A percentile compares a stretch with the other conserved stretches of the same genome.
Evolutionary conservation across 2,888 invertebrate genomes (phyloP).

Genomic region (Mechanitis messenoides): DNA sequence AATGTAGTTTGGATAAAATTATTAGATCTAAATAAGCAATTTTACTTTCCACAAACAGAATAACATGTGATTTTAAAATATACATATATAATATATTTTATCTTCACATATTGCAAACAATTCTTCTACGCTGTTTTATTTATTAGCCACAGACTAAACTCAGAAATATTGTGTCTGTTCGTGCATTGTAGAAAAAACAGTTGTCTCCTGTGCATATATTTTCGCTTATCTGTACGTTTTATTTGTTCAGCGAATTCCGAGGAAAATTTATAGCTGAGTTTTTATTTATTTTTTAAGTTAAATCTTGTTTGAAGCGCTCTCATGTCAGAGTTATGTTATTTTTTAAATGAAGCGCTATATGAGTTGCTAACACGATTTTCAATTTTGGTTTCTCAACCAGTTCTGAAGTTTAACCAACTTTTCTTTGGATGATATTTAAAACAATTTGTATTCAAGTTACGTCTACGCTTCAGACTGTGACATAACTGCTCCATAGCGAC

Average conservation of each 20-base stretch:
- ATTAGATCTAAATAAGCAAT: background rate
- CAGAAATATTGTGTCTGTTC: conserved; percentile 5
- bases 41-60: background rate
- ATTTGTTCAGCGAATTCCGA: conserved; percentile 24
- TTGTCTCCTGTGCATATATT: conserved; percentile 24
- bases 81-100: background rate
- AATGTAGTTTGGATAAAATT: background rate
- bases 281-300: conserved; percentile 25
- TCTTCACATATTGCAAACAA: background rate
- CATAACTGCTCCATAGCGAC: too few species aligned
- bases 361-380: conserved; percentile 7
- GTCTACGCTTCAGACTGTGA: too few species aligned
- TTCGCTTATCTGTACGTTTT: conserved; percentile 24
- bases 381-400: background rate
- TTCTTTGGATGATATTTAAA: too few species aligned
- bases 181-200: conserved; percentile 21
- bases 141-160: background rate
- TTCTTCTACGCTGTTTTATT: too few species aligned
- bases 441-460: too few species aligned
- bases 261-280: conserved; percentile 25
- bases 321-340: conserved; percentile 19
- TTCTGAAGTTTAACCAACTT: too few species aligned
- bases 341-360: conserved; percentile 16
- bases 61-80: background rate
- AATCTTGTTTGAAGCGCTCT: conserved; percentile 25